Conservation (phyloP, 2,113 vertebrate genomes). For the Ceratotherium simum region DNA sequence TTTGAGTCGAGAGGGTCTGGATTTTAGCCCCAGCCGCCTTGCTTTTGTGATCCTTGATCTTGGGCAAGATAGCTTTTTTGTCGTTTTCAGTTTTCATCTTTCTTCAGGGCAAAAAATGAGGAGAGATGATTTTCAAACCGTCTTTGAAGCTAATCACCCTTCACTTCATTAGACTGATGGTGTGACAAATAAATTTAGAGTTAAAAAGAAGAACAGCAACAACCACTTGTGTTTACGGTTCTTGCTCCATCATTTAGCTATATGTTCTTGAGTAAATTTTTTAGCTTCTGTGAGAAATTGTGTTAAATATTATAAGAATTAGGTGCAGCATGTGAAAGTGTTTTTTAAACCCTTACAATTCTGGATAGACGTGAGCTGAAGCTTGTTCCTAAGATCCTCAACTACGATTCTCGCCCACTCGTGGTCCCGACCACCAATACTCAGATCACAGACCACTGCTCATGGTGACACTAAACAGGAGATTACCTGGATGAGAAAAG, state of each 20-base stretch:
- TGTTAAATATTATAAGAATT: not conserved
- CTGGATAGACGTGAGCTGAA: not conserved
- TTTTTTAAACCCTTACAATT: not conserved
- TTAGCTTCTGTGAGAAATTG: not conserved
- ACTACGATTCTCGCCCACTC: not conserved
- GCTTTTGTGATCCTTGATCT: not conserved
- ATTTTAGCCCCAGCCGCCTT: not conserved
- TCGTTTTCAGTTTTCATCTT: not conserved
- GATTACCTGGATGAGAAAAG: not conserved
- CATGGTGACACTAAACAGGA: not conserved
- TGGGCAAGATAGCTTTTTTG: not conserved
- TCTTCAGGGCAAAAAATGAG: not conserved
- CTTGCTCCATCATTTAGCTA: not conserved
- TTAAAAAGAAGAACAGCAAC: not conserved
- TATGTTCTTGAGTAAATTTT: not conserved
- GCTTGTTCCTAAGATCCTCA: not conserved
- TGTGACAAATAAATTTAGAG: not conserved
- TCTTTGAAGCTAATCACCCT: not conserved
- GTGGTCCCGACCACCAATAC: not conserved
- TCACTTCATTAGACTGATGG: not conserved
- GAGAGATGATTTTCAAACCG: not conserved
- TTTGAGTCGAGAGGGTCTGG: not conserved
- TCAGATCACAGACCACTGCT: not conserved
- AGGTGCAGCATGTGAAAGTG: not conserved
- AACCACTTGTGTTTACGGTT: not conserved